Evolutionary conservation across 92 coral and sea anemone species (phyloP).

Genomic region (Blastomussa wellsi): DNA sequence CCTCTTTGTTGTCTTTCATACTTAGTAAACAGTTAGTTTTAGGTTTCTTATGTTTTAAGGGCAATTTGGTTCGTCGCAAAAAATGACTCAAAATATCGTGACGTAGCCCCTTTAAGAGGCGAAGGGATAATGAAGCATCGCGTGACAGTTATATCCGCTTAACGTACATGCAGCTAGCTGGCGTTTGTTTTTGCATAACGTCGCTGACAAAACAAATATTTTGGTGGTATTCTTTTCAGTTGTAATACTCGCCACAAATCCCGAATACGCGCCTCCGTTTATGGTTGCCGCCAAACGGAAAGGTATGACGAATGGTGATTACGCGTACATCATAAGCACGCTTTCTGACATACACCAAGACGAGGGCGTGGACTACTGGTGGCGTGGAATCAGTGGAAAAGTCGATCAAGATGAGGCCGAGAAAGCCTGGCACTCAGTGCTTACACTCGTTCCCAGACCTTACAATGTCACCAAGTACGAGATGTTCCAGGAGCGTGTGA

Average conservation of each 20-base stretch:
- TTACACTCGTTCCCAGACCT: slow-evolving; percentile 69
- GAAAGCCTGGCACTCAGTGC: slow-evolving; percentile 72
- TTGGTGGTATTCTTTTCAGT: slow-evolving; percentile 42
- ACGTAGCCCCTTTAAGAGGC: no score
- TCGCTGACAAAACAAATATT: not conserved
- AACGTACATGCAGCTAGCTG: no score
- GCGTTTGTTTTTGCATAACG: not conserved
- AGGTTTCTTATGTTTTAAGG: no score
- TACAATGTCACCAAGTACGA: slow-evolving; percentile 58
- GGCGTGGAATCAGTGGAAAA: slow-evolving; percentile 55
- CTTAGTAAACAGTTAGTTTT: no score
- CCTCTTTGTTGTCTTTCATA: no score
- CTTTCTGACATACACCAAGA: slow-evolving; percentile 40
- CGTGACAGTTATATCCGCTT: no score
- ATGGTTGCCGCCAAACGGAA: slow-evolving; percentile 66
- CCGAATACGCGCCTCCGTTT: slow-evolving; percentile 55
- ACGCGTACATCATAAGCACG: slow-evolving; percentile 74
- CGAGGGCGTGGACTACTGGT: slow-evolving; percentile 40
- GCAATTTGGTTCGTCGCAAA: no score
- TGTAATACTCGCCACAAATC: slow-evolving; percentile 63
- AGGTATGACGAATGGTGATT: slow-evolving; percentile 82
- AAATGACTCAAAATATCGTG: no score
- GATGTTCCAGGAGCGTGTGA: slow-evolving; percentile 55
- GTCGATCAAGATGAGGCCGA: slow-evolving; percentile 35
- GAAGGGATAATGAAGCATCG: no score